These are phyloP conservation scores for Lottia gigantea DNA, from an alignment of 2,888 invertebrate species.

Conservation along the genomic window DNA sequence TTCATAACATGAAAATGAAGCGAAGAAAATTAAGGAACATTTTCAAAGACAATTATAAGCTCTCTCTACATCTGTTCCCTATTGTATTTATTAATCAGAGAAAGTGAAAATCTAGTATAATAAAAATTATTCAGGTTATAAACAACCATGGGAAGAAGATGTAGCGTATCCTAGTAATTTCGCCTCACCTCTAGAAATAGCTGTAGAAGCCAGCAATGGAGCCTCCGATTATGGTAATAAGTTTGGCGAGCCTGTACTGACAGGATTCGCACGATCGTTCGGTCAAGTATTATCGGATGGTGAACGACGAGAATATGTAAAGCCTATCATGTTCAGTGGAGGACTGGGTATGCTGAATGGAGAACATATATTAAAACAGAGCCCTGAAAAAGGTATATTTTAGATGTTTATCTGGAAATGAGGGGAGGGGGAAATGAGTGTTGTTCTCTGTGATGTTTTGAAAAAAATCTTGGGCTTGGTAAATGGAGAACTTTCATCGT, in stretches of 20 bases:
- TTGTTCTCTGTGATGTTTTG: no score
- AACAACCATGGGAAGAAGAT: slow-evolving; percentile 84
- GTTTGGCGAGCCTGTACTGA: slow-evolving; percentile 95
- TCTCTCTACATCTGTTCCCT: no score
- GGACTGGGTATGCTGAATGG: slow-evolving; percentile 93
- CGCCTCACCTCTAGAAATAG: slow-evolving; percentile 87
- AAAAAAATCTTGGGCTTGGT: no score
- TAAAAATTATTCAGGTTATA: slow-evolving; percentile 77
- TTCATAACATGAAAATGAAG: no score
- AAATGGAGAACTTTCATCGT: no score
- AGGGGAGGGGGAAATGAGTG: no score
- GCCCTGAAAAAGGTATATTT: slow-evolving; percentile 77
- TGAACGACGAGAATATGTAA: slow-evolving; percentile 90
- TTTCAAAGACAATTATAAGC: no score
- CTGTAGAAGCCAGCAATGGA: slow-evolving; percentile 96
- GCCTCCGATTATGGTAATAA: slow-evolving; percentile 99
- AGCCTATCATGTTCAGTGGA: slow-evolving; percentile 99
- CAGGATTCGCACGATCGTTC: slow-evolving; percentile 91
- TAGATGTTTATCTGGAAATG: no score
- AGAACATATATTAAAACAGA: slow-evolving; percentile 81
- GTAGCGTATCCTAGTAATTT: slow-evolving; percentile 87
- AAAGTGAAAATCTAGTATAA: no score
- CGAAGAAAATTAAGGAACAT: no score
- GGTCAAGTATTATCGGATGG: slow-evolving; percentile 77
- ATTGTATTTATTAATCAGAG: no score